phyloP scores from a whole-genome alignment of 2,797 vertebrate genomes.

The Anabas testudineus region DNA sequence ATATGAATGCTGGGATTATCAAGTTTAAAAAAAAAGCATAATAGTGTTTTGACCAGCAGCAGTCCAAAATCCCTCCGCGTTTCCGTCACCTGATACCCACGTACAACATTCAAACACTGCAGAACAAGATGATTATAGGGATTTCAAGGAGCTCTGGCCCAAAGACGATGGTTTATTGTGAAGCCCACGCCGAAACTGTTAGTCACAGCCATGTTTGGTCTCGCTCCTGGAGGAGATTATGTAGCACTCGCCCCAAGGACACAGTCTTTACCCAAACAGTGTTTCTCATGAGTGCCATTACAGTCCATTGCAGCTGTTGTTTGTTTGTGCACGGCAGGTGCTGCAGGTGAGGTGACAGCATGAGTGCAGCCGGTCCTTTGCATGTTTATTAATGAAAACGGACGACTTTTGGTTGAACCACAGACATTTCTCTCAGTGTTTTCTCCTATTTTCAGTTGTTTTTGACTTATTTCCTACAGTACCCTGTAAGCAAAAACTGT shows the following conservation, averaged over 20 bases:
- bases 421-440: no score
- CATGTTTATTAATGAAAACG: no score
- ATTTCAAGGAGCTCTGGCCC: conserved; percentile 6
- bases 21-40: neutral
- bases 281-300: conserved; percentile 26
- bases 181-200: conserved; percentile 26
- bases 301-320: neutral
- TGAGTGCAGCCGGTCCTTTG: no score
- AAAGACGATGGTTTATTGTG: conserved; percentile 23
- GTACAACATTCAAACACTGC: conserved; percentile 3
- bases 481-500: no score
- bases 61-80: conserved; percentile 16
- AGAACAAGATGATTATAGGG: conserved; percentile 5
- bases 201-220: conserved; percentile 54
- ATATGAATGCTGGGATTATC: neutral
- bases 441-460: no score
- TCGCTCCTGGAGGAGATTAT: conserved; percentile 21
- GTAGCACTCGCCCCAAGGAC: conserved; percentile 11
- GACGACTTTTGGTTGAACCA: no score
- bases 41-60: conserved; percentile 25
- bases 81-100: conserved; percentile 37
- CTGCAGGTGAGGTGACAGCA: neutral
- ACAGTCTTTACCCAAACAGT: conserved; percentile 13
- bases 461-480: no score
- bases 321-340: conserved; percentile 22